Conservation (phyloP, 1,140 invertebrate species). For the Nephila pilipes region DNA sequence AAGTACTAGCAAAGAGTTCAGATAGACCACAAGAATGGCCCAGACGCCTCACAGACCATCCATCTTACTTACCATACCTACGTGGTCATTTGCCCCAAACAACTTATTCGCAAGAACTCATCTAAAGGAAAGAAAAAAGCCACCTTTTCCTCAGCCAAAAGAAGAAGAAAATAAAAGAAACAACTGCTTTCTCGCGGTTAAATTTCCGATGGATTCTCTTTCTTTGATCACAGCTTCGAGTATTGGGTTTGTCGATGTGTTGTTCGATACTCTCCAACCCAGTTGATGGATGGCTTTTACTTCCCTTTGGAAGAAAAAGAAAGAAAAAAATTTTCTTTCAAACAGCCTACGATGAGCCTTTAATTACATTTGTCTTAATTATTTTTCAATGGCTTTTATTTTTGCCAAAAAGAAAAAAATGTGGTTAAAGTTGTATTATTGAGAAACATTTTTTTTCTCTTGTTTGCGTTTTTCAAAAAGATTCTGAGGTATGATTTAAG, state of each 20-base stretch:
- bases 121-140: neutral
- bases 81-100: neutral
- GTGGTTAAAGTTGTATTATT: no score
- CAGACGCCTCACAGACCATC: neutral
- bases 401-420: neutral
- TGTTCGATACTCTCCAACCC: neutral
- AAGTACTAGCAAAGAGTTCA: no score
- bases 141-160: neutral
- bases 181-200: slow-evolving; percentile 42
- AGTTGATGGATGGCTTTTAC: neutral
- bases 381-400: slow-evolving; percentile 8
- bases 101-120: slow-evolving; percentile 15
- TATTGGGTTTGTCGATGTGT: slow-evolving; percentile 35
- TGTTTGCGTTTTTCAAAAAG: no score
- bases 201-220: slow-evolving; percentile 39
- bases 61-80: neutral
- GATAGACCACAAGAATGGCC: neutral
- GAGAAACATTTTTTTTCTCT: no score
- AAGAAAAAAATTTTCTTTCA: neutral
- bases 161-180: neutral
- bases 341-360: neutral
- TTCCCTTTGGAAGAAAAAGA: neutral
- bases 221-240: slow-evolving; percentile 20
- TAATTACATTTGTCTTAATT: slow-evolving; percentile 25
- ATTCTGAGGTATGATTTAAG: no score